Evolutionary conservation across 2,113 vertebrate genomes (phyloP).

Genomic region (Gymnarchus niloticus): DNA sequence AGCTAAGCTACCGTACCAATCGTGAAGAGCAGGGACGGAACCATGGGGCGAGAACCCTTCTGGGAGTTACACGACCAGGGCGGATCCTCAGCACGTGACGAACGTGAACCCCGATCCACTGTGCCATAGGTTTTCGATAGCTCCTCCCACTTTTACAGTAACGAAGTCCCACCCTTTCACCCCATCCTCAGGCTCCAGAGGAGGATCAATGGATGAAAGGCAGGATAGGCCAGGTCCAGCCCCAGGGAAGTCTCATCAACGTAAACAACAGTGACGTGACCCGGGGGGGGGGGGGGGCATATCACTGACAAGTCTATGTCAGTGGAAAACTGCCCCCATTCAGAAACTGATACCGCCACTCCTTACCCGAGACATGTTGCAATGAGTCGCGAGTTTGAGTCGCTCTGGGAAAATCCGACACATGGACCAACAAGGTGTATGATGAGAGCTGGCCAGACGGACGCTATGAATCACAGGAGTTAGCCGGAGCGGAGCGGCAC

Average conservation of each 20-base stretch:
- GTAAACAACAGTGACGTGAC: not conserved
- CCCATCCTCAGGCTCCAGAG: constrained; percentile 21
- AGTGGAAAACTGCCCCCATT: constrained; percentile 27
- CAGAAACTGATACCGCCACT: constrained; percentile 36
- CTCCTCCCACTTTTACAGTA: constrained; percentile 6
- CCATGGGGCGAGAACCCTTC: too few relatives aligned
- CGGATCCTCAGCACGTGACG: too few relatives aligned
- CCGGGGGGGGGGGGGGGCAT: not conserved
- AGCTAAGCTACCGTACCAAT: too few relatives aligned
- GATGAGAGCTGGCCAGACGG: not conserved
- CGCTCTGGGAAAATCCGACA: too few relatives aligned
- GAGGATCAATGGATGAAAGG: not conserved
- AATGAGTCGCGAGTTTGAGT: too few relatives aligned
- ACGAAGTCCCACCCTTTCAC: constrained; percentile 21
- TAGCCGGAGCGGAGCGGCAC: too few relatives aligned
- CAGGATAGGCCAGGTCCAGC: not conserved
- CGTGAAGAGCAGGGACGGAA: too few relatives aligned
- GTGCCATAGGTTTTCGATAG: too few relatives aligned
- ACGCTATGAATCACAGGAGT: not conserved
- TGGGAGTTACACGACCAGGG: too few relatives aligned
- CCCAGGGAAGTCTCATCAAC: not conserved
- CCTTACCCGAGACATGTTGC: too few relatives aligned
- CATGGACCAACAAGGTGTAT: constrained; percentile 30
- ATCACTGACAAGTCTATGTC: constrained; percentile 32
- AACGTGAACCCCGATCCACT: too few relatives aligned